phyloP scores from a whole-genome alignment of 2,888 invertebrate species.

The Sesia apiformis region DNA sequence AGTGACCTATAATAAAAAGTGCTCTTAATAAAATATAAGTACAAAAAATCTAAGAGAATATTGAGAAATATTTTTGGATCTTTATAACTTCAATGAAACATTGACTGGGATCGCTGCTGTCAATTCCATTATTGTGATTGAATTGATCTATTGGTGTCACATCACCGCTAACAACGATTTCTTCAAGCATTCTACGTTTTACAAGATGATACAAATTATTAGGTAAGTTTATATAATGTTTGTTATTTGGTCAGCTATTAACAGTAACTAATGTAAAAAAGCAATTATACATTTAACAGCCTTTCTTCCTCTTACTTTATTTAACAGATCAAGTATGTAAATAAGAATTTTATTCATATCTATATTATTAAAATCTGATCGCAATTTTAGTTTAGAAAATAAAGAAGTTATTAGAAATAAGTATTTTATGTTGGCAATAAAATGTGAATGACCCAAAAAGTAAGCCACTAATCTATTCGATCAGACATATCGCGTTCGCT shows the following conservation, averaged over 20 bases:
- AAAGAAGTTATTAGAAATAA: no score
- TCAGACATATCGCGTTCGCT: no score
- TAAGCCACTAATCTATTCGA: no score
- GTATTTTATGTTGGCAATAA: no score
- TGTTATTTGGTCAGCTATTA: background rate
- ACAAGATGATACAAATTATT: conserved; percentile 57
- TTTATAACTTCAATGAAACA: conserved; percentile 8
- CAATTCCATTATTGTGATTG: background rate
- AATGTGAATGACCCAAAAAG: no score
- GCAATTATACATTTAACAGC: background rate
- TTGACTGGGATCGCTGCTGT: conserved; percentile 11
- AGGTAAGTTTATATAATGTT: conserved; percentile 41
- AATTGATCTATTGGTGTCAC: conserved; percentile 2
- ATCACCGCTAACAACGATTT: conserved; percentile 14
- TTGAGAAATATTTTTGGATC: no score
- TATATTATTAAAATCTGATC: no score
- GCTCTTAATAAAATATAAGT: conserved; percentile 38
- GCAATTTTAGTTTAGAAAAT: no score
- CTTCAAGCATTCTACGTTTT: conserved; percentile 33
- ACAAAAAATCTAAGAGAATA: conserved; percentile 9
- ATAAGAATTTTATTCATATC: no score
- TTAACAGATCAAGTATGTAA: no score
- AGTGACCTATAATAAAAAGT: conserved; percentile 24
- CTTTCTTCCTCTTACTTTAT: no score
- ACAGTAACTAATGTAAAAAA: background rate